A percentile compares a stretch with the other conserved stretches of the same genome.
Evolutionary conservation across 2,888 invertebrate species (phyloP).

Genomic region (Bombylius major): DNA sequence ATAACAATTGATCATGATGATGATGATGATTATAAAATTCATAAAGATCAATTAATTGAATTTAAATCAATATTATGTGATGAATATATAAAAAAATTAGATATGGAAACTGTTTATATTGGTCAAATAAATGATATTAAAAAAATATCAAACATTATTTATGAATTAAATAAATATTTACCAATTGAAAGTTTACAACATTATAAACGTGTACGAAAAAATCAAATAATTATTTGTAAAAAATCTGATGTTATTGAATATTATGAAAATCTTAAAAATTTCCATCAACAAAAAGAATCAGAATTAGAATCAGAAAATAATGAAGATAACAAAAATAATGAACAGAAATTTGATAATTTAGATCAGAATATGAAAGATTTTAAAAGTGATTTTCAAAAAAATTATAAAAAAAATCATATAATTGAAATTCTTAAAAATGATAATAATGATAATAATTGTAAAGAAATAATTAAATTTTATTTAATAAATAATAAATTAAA

Average conservation of each 20-base stretch:
- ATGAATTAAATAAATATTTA: constrained; percentile 42
- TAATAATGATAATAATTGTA: too few species aligned
- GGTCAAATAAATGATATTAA: constrained; percentile 48
- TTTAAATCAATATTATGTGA: constrained; percentile 19
- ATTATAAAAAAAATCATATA: neutral
- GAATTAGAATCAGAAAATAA: neutral
- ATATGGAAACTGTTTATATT: constrained; percentile 45
- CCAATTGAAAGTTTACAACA: constrained; percentile 52
- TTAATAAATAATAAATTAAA: neutral
- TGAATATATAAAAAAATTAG: constrained; percentile 39
- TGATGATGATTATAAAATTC: neutral
- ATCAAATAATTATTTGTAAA: constrained; percentile 44
- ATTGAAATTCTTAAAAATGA: neutral
- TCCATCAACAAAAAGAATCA: neutral
- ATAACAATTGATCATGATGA: neutral
- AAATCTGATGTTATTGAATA: constrained; percentile 26
- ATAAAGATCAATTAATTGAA: neutral
- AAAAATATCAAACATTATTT: constrained; percentile 50
- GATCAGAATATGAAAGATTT: neutral
- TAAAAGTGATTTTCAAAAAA: neutral
- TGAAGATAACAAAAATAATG: neutral
- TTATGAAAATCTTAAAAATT: neutral
- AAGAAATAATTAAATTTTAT: too few species aligned
- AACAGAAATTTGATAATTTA: neutral
- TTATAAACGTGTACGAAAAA: constrained; percentile 57